Conservation (phyloP, 2,797 vertebrate species). For the Artibeus lituratus region DNA sequence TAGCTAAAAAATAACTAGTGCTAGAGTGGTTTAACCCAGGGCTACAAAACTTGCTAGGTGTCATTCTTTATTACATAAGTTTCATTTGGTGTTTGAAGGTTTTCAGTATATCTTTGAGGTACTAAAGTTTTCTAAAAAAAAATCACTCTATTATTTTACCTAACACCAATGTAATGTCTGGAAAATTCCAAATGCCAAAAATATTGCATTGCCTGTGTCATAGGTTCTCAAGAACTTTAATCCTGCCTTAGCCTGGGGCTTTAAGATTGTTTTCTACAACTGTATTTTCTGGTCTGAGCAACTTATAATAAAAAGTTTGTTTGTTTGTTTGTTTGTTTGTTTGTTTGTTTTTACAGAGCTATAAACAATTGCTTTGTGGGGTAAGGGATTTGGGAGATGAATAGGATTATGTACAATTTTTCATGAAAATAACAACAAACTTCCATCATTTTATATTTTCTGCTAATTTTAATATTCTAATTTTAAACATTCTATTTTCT, state of each 20-base stretch:
- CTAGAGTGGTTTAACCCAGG: neutral
- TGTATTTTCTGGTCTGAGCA: slow-evolving; percentile 28
- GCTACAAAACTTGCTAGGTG: neutral
- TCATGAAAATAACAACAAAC: neutral
- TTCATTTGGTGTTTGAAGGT: neutral
- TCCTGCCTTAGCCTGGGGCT: neutral
- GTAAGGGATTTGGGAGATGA: neutral
- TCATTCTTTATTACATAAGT: neutral
- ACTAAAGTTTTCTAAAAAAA: neutral
- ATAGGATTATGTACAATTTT: neutral
- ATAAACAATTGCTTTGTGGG: neutral
- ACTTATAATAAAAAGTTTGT: neutral
- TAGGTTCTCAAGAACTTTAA: slow-evolving; percentile 20
- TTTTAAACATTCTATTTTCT: neutral
- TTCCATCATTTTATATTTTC: neutral
- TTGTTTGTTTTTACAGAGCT: neutral
- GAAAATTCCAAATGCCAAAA: slow-evolving; percentile 40
- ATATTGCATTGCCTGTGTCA: slow-evolving; percentile 9
- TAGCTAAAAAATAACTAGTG: neutral
- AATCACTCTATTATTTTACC: neutral
- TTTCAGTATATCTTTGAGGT: neutral
- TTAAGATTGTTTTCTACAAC: slow-evolving; percentile 7
- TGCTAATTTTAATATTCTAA: neutral
- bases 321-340: too few relatives aligned
- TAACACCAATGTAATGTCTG: neutral